A percentile compares a stretch with the other conserved stretches of the same genome.
Evolutionary conservation across 2,113 vertebrate genomes (phyloP).

Genomic region (Trematomus loennbergii): DNA sequence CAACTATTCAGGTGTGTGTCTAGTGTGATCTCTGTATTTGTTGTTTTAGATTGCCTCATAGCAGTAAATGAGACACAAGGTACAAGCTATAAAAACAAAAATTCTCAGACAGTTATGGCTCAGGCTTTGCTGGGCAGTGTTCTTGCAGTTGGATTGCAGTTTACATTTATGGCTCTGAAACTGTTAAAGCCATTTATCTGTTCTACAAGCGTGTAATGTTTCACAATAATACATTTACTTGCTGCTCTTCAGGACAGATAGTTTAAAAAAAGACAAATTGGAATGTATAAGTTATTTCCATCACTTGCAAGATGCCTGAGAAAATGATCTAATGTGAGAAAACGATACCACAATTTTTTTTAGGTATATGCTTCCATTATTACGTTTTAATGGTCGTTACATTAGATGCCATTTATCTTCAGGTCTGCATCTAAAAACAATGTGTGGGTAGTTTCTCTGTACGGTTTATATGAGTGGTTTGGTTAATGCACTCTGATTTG

Average conservation of each 20-base stretch:
- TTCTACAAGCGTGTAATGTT: background rate
- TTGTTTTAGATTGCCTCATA: constrained; percentile 25
- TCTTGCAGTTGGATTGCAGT: constrained; percentile 29
- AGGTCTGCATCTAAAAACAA: background rate
- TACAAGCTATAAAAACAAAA: constrained; percentile 9
- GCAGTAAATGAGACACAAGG: constrained; percentile 15
- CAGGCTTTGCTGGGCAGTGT: constrained; percentile 25
- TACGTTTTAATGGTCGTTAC: background rate
- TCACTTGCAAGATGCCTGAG: background rate
- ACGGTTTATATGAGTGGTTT: constrained; percentile 25
- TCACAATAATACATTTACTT: background rate
- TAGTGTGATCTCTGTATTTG: constrained; percentile 39
- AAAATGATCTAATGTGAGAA: background rate
- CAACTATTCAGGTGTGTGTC: constrained; percentile 83
- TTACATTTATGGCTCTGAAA: constrained; percentile 39
- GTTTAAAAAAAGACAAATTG: background rate
- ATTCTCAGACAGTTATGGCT: constrained; percentile 27
- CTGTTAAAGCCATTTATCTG: constrained; percentile 13
- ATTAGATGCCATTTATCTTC: background rate
- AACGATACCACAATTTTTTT: background rate
- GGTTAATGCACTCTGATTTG: constrained; percentile 30
- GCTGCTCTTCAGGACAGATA: background rate
- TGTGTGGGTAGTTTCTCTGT: constrained; percentile 21
- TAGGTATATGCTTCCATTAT: background rate
- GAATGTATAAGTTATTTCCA: background rate